phyloP scores from a whole-genome alignment of 2,888 invertebrate genomes.

The Podotricha telesiphe region DNA sequence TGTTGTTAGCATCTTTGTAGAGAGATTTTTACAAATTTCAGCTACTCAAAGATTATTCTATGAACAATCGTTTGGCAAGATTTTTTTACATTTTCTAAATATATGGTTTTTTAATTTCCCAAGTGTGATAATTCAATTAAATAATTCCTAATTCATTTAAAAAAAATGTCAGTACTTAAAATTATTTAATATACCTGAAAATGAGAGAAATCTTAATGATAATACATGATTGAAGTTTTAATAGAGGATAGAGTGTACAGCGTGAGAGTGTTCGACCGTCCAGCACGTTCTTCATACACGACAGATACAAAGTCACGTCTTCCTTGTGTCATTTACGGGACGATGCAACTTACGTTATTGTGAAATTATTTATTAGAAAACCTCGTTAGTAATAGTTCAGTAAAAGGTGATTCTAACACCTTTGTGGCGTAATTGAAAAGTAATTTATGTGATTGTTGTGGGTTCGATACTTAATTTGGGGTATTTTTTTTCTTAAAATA shows the following conservation, averaged over 20 bases:
- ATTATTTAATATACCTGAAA: not conserved
- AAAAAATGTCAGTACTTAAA: too few relatives aligned
- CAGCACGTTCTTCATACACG: constrained; percentile 63
- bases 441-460: not conserved
- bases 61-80: too few relatives aligned
- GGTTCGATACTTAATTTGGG: not conserved
- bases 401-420: not conserved
- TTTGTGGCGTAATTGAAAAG: not conserved
- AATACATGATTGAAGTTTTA: constrained; percentile 15
- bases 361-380: constrained; percentile 36
- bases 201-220: constrained; percentile 2
- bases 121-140: too few relatives aligned
- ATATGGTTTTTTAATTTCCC: too few relatives aligned
- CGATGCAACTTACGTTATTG: constrained; percentile 61
- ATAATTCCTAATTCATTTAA: too few relatives aligned
- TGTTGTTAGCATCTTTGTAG: too few relatives aligned
- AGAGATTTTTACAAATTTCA: too few relatives aligned
- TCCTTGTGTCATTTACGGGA: constrained; percentile 61
- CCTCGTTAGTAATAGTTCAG: constrained; percentile 9
- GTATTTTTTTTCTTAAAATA: not conserved
- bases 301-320: constrained; percentile 45
- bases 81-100: too few relatives aligned
- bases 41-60: too few relatives aligned
- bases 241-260: constrained; percentile 52
- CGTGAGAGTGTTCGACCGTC: constrained; percentile 68